Base-by-base conservation (phyloP, 2,888 invertebrate genomes). In the Frankliniella fusca region DNA sequence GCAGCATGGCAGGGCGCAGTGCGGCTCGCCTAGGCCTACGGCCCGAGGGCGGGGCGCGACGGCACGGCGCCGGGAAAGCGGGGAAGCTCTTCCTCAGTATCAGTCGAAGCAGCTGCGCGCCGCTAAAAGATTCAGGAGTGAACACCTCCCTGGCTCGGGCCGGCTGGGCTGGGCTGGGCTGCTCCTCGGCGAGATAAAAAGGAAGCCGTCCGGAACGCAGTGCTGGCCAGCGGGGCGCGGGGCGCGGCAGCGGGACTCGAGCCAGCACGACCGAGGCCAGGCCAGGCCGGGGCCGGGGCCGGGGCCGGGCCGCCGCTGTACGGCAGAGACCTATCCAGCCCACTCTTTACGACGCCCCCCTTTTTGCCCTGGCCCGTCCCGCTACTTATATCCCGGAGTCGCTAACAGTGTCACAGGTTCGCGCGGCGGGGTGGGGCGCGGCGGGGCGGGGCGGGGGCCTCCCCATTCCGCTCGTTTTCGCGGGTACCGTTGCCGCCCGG, bases 121-220 rank as follows among this genome's bases (percentile, higher is more conserved):
- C 70, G 70, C 70, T 76, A 76, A 76, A 76, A 76, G 23, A 76
- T 76, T 76, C 70, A 76, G 70, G 23, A 76, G 70, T 27, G 70
- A 76, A 76, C 70, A 76, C 70, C 70, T 76, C 70, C 23, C 23
- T n/a, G 38, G 38, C 38, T 5, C 38, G 38, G 38, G 61, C 61
- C 54, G 54, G 54, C 54, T 5, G 54, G 54, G 54, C 54, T 1
- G 54, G 54, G 54, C 61, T 18, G 20, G 20, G 61, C 61, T 0
- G 61, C 54, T 10, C 54, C 54, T n/a, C n/a, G 70, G 70, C 70
- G 70, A 23, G 70, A 70, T 70, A 70, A 70, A 70, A 70, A 70
- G 70, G 70, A 23, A n/a, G 10, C 54, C 54, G 10, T 12, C 54
- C 54, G 54, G 54, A n/a, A n/a, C n/a, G n/a, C n/a, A n/a, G n/a